Conservation (phyloP, 2,113 vertebrate genomes). For the Gobiocypris rarus region DNA sequence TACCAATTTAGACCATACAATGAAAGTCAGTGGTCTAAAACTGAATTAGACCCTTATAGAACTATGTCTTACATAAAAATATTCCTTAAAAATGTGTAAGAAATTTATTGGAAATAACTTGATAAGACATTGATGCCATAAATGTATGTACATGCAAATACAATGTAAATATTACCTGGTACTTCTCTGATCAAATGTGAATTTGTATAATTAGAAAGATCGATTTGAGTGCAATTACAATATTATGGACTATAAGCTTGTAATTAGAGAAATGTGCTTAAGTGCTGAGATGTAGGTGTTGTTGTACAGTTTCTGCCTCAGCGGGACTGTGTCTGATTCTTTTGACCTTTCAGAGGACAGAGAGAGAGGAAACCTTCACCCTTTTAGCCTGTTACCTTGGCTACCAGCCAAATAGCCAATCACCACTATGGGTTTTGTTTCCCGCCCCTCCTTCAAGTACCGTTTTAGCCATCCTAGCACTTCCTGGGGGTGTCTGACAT, state of each 20-base stretch:
- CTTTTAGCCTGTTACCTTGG: conserved; percentile 67
- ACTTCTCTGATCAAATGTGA: background rate
- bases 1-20: too few species aligned
- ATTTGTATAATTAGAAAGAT: conserved; percentile 17
- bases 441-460: conserved; percentile 60
- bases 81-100: background rate
- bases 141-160: background rate
- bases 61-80: too few species aligned
- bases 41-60: too few species aligned
- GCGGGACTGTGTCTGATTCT: conserved; percentile 25
- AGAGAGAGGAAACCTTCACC: conserved; percentile 40
- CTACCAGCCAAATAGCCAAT: conserved; percentile 75
- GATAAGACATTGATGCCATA: background rate
- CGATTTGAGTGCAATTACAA: conserved; percentile 10
- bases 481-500: conserved; percentile 69
- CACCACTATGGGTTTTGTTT: conserved; percentile 74
- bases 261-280: conserved; percentile 37
- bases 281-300: conserved; percentile 16
- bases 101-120: background rate
- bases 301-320: conserved; percentile 30
- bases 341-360: conserved; percentile 51
- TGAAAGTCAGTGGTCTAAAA: too few species aligned
- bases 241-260: conserved; percentile 20
- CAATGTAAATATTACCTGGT: background rate
- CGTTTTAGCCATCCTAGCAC: conserved; percentile 60